Evolutionary conservation across 2,113 vertebrate genomes (phyloP).

Genomic region (Carassius auratus): DNA sequence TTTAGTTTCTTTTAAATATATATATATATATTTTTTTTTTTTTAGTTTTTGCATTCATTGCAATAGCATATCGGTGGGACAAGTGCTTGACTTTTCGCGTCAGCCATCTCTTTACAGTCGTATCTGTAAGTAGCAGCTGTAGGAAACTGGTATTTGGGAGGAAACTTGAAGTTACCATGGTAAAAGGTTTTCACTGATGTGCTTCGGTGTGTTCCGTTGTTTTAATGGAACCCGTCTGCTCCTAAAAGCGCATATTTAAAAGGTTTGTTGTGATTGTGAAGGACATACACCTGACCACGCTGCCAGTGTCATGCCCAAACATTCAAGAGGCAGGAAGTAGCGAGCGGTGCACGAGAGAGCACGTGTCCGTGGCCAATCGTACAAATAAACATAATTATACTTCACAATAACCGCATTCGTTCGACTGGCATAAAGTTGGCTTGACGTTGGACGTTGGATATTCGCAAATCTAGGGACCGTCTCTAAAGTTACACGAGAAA

Average conservation of each 20-base stretch:
- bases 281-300: conserved; percentile 10
- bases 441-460: too few relatives aligned
- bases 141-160: neutral
- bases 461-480: too few relatives aligned
- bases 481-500: too few relatives aligned
- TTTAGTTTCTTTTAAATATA: neutral
- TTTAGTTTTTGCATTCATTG: neutral
- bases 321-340: conserved; percentile 31
- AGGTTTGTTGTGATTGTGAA: neutral
- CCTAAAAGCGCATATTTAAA: neutral
- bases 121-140: neutral
- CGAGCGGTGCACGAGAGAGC: neutral
- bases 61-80: neutral
- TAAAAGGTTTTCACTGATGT: neutral
- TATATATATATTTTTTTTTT: neutral
- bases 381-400: neutral
- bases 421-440: too few relatives aligned
- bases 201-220: neutral
- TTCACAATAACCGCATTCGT: neutral
- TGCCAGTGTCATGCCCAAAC: conserved; percentile 11
- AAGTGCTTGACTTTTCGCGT: neutral
- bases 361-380: conserved; percentile 13
- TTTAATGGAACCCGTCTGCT: neutral
- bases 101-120: neutral
- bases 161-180: neutral